Evolutionary conservation across 2,113 vertebrate genomes (phyloP).

Genomic region (Nematolebias whitei): DNA sequence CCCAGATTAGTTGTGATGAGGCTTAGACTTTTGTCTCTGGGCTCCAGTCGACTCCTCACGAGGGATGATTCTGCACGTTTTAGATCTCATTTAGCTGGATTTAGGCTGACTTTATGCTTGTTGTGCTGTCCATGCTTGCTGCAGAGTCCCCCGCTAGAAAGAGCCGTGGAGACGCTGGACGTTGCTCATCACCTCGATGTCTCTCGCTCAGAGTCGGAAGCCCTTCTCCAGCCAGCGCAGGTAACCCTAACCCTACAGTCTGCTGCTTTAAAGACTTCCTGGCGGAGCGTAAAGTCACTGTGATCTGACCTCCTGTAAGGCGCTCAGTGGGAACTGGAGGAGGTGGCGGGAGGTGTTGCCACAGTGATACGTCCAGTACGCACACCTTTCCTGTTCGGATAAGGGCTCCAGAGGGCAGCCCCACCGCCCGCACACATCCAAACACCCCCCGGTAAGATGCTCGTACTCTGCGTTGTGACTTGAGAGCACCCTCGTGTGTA

Average conservation of each 20-base stretch:
- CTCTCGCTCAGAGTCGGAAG: slow-evolving; percentile 81
- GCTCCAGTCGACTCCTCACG: slow-evolving; percentile 1
- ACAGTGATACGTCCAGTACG: slow-evolving; percentile 86
- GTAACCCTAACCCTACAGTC: too few species aligned
- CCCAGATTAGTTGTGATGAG: slow-evolving; percentile 25
- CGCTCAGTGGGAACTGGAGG: slow-evolving; percentile 87
- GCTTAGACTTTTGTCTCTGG: slow-evolving; percentile 27
- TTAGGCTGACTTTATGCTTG: background rate
- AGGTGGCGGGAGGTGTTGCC: slow-evolving; percentile 82
- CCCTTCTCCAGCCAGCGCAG: slow-evolving; percentile 88
- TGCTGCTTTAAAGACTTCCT: background rate
- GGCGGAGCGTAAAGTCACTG: background rate
- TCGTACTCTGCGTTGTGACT: too few species aligned
- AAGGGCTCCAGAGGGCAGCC: slow-evolving; percentile 89
- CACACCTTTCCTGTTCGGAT: slow-evolving; percentile 89
- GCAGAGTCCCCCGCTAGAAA: slow-evolving; percentile 46
- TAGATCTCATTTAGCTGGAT: background rate
- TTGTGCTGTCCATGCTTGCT: slow-evolving; percentile 11
- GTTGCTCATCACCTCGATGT: slow-evolving; percentile 67
- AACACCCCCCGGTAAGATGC: slow-evolving; percentile 74
- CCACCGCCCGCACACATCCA: slow-evolving; percentile 84
- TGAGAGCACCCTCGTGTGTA: background rate
- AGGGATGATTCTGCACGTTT: background rate
- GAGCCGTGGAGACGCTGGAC: slow-evolving; percentile 37
- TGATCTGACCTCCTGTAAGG: slow-evolving; percentile 73